Conservation (phyloP, 2,888 invertebrate genomes). For the Epinotia ramella region DNA sequence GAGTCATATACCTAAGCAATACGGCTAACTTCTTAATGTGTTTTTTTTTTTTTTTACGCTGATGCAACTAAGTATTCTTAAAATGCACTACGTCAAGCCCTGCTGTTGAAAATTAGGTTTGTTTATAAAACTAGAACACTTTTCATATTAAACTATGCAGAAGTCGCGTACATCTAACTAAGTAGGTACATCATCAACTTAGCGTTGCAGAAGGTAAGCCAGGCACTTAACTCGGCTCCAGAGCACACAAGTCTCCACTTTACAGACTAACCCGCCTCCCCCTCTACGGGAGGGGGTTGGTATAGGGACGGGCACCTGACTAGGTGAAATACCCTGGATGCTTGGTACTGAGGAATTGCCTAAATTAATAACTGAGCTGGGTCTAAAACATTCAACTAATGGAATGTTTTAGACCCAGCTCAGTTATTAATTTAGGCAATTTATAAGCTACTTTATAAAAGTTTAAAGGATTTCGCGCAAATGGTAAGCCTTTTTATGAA, state of each 20-base stretch:
- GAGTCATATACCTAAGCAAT: too few species aligned
- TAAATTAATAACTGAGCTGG: neutral
- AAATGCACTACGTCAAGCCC: too few species aligned
- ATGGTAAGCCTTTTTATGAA: too few species aligned
- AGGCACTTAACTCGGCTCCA: constrained; percentile 34
- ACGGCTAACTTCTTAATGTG: too few species aligned
- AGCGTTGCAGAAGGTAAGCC: constrained; percentile 37
- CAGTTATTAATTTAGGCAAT: neutral
- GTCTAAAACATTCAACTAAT: neutral
- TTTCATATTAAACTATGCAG: neutral
- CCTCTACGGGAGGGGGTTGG: neutral
- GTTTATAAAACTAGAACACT: neutral
- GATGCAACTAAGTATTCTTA: too few species aligned
- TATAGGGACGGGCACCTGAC: constrained; percentile 22
- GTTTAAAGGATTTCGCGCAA: too few species aligned
- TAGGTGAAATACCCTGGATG: constrained; percentile 4
- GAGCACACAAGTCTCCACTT: constrained; percentile 32
- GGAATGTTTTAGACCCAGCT: neutral
- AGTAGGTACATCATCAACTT: constrained; percentile 28
- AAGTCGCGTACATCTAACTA: constrained; percentile 27
- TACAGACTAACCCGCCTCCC: constrained; percentile 18
- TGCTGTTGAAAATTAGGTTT: neutral
- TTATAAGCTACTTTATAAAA: too few species aligned
- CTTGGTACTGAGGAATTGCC: neutral
- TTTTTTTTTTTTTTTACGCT: too few species aligned